Percentiles rank a stretch among this genome's conserved stretches.
phyloP scores from a whole-genome alignment of 2,797 vertebrate genomes.

The Vespertilio murinus region DNA sequence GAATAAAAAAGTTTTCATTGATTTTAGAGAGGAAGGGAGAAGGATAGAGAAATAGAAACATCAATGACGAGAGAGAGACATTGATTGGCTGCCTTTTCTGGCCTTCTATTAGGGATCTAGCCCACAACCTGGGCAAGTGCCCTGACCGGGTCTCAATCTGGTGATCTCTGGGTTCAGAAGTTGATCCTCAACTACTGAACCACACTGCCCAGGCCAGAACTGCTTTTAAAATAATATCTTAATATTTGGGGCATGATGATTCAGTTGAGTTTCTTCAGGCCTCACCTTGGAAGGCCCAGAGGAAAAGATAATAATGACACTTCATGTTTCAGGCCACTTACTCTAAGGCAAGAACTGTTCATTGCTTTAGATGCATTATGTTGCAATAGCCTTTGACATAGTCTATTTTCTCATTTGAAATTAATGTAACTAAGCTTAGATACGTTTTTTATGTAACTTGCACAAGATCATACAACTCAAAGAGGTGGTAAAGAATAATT shows the following conservation, averaged over 20 bases:
- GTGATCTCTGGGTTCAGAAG: too few species aligned
- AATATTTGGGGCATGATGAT: background rate
- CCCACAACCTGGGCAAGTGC: too few species aligned
- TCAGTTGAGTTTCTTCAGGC: background rate
- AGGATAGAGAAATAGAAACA: too few species aligned
- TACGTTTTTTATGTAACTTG: background rate
- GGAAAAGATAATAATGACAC: background rate
- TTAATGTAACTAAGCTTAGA: background rate
- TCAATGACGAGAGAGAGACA: too few species aligned
- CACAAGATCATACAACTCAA: background rate
- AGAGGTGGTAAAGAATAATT: background rate
- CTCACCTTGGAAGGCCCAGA: background rate
- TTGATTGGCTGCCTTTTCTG: too few species aligned
- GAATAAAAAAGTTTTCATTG: too few species aligned
- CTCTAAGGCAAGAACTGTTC: background rate
- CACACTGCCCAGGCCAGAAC: background rate
- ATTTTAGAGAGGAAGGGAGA: too few species aligned
- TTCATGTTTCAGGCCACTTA: background rate
- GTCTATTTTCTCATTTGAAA: slow-evolving; percentile 13
- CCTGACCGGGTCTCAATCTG: too few species aligned
- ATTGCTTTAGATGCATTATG: background rate
- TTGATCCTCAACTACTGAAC: too few species aligned
- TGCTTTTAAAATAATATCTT: background rate
- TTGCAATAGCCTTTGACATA: background rate
- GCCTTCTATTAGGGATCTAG: too few species aligned